A percentile compares a stretch with the other conserved stretches of the same genome.
Evolutionary conservation across 1,140 invertebrate genomes (phyloP).

Genomic region (Dinoponera quadriceps): DNA sequence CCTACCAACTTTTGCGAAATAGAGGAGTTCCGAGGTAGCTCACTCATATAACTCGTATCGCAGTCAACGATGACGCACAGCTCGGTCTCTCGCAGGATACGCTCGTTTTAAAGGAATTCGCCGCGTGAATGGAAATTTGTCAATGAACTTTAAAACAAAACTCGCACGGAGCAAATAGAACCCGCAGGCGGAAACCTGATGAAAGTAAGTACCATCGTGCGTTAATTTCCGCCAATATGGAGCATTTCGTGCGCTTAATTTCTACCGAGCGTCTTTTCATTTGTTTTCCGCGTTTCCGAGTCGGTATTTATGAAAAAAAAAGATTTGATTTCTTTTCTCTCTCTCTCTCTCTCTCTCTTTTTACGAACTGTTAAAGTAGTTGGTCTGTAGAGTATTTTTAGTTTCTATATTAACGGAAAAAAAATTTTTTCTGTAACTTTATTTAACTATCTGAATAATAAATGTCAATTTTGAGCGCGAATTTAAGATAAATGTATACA

Average conservation of each 20-base stretch:
- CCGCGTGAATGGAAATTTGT: conserved; percentile 59
- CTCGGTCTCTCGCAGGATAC: conserved; percentile 36
- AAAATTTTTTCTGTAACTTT: no score
- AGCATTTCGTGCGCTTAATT: not conserved
- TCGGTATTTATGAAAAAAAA: no score
- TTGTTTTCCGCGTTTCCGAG: no score
- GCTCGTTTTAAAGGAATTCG: conserved; percentile 43
- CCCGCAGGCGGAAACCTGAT: conserved; percentile 46
- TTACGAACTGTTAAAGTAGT: not conserved
- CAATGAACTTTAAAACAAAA: conserved; percentile 66
- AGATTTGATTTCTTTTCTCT: no score
- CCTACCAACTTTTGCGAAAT: conserved; percentile 59
- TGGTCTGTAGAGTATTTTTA: no score
- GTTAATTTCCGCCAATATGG: conserved; percentile 11
- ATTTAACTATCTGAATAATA: no score
- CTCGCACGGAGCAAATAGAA: conserved; percentile 67
- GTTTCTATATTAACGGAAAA: no score
- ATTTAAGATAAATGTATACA: no score
- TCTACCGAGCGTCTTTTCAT: not conserved
- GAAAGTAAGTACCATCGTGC: conserved; percentile 6
- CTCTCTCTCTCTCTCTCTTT: no score
- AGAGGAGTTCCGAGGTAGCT: conserved; percentile 50
- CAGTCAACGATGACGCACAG: conserved; percentile 56
- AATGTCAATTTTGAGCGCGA: no score
- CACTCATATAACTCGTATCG: conserved; percentile 62